A percentile compares a stretch with the other conserved stretches of the same genome.
Evolutionary conservation across 1,140 invertebrate species (phyloP).

Genomic region (Heliconius melpomene): DNA sequence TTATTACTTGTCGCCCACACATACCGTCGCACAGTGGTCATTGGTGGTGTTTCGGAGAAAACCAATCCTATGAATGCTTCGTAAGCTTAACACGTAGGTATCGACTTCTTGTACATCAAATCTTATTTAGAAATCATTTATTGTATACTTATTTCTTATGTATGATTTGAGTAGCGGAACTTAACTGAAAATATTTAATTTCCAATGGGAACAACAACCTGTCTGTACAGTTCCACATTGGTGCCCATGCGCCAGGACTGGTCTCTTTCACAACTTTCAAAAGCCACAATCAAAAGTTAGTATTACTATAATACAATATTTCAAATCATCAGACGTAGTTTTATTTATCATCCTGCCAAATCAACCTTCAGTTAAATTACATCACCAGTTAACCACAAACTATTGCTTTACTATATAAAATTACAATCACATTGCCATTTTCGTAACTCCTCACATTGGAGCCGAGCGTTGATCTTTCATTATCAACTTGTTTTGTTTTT

Average conservation of each 20-base stretch:
- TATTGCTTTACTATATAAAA: not conserved
- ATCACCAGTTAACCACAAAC: not conserved
- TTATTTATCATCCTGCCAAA: not conserved
- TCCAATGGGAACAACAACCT: no score
- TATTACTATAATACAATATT: not conserved
- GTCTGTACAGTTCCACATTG: no score
- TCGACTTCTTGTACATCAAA: constrained; percentile 16
- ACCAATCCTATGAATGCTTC: constrained; percentile 20
- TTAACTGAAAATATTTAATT: no score
- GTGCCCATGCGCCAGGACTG: no score
- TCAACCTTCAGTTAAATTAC: not conserved
- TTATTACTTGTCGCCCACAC: constrained; percentile 1
- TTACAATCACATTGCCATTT: not conserved
- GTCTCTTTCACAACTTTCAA: no score
- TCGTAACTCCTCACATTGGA: not conserved
- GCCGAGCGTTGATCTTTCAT: constrained; percentile 11
- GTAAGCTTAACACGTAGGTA: constrained; percentile 15
- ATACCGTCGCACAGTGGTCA: not conserved
- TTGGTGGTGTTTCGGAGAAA: constrained; percentile 17
- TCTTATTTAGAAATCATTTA: constrained; percentile 16
- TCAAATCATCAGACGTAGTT: not conserved
- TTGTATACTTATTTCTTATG: not conserved
- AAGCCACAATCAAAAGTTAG: not conserved
- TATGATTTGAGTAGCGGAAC: not conserved
- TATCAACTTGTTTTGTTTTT: constrained; percentile 12